phyloP scores from a whole-genome alignment of 1,140 invertebrate genomes.

The Linepithema humile region DNA sequence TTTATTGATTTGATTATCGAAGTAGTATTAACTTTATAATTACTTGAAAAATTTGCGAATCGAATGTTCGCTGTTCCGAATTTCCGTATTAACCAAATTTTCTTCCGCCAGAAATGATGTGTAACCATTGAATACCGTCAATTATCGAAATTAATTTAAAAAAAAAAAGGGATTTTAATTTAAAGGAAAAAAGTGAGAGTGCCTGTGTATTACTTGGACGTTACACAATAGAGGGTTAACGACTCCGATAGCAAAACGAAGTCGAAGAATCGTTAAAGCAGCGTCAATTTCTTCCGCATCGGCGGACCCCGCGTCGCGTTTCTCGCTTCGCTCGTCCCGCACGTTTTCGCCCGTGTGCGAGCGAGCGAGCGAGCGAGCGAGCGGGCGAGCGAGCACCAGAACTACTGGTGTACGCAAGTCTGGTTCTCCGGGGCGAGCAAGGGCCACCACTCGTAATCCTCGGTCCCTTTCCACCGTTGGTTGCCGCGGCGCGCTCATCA shows the following conservation, averaged over 20 bases:
- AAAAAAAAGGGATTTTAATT: no score
- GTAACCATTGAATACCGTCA: neutral
- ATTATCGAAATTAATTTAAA: neutral
- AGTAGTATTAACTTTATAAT: neutral
- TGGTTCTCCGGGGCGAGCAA: conserved; percentile 47
- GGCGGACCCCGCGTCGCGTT: neutral
- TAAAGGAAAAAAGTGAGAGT: neutral
- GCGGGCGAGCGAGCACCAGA: conserved; percentile 11
- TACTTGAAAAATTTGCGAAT: neutral
- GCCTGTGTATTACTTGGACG: neutral
- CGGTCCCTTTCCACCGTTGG: conserved; percentile 61
- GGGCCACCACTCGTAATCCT: conserved; percentile 68
- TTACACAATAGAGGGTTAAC: neutral
- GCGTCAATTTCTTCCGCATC: conserved; percentile 16
- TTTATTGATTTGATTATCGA: neutral
- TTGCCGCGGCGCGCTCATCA: conserved; percentile 64
- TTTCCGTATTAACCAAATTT: neutral
- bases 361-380: neutral
- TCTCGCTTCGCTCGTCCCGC: neutral
- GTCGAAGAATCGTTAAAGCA: neutral
- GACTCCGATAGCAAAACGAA: neutral
- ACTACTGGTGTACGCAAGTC: conserved; percentile 42
- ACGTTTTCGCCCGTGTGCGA: neutral
- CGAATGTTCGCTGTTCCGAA: no score
- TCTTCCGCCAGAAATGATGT: no score